Base-by-base conservation (phyloP, 1,140 invertebrate genomes). In the Aphelenchoides avenae region DNA sequence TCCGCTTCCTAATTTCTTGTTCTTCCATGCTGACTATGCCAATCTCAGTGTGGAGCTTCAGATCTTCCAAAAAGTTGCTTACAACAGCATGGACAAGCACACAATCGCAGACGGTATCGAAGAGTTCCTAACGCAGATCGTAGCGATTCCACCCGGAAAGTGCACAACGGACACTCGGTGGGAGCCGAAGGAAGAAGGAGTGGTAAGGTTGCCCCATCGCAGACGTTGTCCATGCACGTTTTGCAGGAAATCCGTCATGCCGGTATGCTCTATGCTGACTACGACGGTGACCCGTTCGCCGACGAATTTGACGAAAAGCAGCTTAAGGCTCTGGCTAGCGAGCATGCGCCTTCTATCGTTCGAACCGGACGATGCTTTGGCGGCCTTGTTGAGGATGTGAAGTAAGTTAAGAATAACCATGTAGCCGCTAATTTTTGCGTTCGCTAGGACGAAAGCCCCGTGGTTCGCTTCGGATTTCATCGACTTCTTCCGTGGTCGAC, bases 141-240 rank as follows among this genome's bases (percentile, higher is more conserved):
- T 76, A 6, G 71, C 79, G 6, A 66, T 80, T 31, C 80, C 79
- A 29, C 79, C 80, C 26, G 75, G 70, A 27, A 79, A 76, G 52
- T 81, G 79, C 76, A 71, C 77, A 57, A 68, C 79, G 7, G 65
- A 66, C 15, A 54, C 62, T 0, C 57, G 66, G 33, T 68, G 66
- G 66, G 44, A 48, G n/a, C 63, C 68, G 3, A 30, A 63, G 13
- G 64, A 62, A 15, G 34, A 43, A 13, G 56, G 50, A 5, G 64
- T 51, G 27, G 39, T 24, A 52, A 4, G 1, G 7, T 3, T 15
- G 6, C 24, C n/a, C 11, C 39, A 58, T 22, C 44, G 22, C 18
- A 46, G 44, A 31, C 5, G 18, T n/a, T n/a, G n/a, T n/a, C n/a
- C n/a, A n/a, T n/a, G n/a, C n/a, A 11, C 6, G 1, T 9, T 4